A percentile compares a stretch with the other conserved stretches of the same genome.
phyloP scores from a whole-genome alignment of 2,113 vertebrate genomes.

The Gymnobelideus leadbeateri region DNA sequence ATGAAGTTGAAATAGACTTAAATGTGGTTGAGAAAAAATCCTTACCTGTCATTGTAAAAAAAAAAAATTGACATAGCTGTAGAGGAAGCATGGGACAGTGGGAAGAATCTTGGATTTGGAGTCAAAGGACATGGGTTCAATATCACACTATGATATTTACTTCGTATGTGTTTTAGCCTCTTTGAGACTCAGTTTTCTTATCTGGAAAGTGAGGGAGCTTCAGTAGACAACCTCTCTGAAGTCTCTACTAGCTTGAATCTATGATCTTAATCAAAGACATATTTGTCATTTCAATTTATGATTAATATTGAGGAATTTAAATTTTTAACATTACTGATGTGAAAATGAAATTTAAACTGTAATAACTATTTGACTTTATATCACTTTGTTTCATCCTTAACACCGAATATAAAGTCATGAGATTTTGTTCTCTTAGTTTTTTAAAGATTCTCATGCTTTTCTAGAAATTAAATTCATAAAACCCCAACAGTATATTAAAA shows the following conservation, averaged over 20 bases:
- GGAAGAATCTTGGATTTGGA: neutral
- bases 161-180: neutral
- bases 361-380: neutral
- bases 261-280: neutral
- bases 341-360: neutral
- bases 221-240: neutral
- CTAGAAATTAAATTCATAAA: conserved; percentile 23
- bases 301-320: neutral
- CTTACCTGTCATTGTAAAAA: neutral
- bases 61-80: neutral
- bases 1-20: neutral
- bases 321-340: neutral
- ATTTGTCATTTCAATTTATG: neutral
- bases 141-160: neutral
- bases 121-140: neutral
- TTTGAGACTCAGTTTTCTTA: neutral
- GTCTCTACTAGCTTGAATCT: neutral
- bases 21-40: neutral
- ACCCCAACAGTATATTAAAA: conserved; percentile 7
- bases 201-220: neutral
- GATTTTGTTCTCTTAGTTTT: neutral
- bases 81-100: neutral
- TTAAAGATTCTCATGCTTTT: neutral
- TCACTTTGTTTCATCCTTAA: neutral
- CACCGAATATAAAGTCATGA: neutral